Percentiles rank a stretch among this genome's conserved stretches.
Conservation (phyloP, 2,888 invertebrate genomes). For the Nephrotoma flavescens region DNA sequence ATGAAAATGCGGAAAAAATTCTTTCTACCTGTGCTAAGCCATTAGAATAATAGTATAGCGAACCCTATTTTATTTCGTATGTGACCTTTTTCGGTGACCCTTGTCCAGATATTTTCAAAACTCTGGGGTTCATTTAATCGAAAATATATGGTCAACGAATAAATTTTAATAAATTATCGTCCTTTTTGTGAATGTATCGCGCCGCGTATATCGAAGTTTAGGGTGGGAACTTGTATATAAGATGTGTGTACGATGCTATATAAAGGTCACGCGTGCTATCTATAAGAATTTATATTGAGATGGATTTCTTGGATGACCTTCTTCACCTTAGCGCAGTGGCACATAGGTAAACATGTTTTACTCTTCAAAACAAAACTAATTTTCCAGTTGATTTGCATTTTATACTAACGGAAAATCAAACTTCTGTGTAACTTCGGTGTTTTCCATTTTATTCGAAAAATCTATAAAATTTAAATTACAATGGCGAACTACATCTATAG, state of each 20-base stretch:
- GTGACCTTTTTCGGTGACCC: conserved; percentile 12
- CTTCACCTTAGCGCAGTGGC: neutral
- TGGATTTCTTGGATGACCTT: neutral
- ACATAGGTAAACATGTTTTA: neutral
- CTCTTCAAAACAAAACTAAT: neutral
- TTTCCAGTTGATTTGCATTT: neutral
- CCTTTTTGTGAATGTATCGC: neutral
- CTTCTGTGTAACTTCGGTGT: neutral
- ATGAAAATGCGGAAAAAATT: neutral
- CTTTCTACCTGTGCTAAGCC: neutral
- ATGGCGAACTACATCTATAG: neutral
- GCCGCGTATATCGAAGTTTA: neutral
- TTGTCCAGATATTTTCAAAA: conserved; percentile 15
- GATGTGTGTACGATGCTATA: neutral
- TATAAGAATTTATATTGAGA: neutral
- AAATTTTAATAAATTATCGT: neutral
- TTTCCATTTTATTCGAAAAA: neutral
- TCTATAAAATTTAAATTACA: neutral
- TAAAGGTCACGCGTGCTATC: neutral
- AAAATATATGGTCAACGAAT: conserved; percentile 2
- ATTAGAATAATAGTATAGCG: neutral
- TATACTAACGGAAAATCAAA: neutral
- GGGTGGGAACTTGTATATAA: neutral
- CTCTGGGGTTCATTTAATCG: conserved; percentile 12
- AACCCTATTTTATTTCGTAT: neutral